Evolutionary conservation across 64 coral and sea anemone species (phyloP).

Genomic region (Porites lutea): DNA sequence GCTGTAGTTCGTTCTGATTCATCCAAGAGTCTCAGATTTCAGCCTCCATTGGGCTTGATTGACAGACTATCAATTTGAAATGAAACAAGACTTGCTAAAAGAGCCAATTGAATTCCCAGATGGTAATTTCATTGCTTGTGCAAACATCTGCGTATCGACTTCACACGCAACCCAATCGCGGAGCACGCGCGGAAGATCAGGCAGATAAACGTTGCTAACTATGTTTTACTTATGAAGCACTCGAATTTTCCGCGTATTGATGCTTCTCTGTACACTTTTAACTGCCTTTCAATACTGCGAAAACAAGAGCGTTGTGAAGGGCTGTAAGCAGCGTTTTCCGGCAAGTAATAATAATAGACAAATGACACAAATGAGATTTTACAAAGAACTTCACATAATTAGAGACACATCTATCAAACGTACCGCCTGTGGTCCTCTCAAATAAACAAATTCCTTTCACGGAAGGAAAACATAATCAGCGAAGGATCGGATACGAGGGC

Average conservation of each 20-base stretch:
- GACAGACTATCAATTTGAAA: constrained; percentile 52
- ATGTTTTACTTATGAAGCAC: neutral
- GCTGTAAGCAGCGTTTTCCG: constrained; percentile 19
- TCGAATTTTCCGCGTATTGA: constrained; percentile 43
- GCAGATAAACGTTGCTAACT: neutral
- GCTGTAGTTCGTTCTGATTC: constrained; percentile 12
- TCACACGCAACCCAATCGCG: constrained; percentile 27
- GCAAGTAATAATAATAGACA: constrained; percentile 1
- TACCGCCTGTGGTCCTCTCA: constrained; percentile 17
- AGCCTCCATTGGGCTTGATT: constrained; percentile 3
- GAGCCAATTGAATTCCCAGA: constrained; percentile 41
- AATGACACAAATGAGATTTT: constrained; percentile 37
- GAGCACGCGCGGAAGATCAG: constrained; percentile 27
- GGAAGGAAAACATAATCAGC: neutral
- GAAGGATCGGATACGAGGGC: neutral
- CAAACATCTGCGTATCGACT: constrained; percentile 41
- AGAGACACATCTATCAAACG: constrained; percentile 52
- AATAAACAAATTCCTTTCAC: constrained; percentile 57
- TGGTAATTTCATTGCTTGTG: constrained; percentile 48
- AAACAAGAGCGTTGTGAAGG: constrained; percentile 13
- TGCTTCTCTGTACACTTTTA: neutral
- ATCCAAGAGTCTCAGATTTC: constrained; percentile 41
- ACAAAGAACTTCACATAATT: constrained; percentile 58
- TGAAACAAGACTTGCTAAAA: constrained; percentile 34
- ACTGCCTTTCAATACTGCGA: constrained; percentile 7